Percentiles rank a stretch among this genome's conserved stretches.
phyloP scores from a whole-genome alignment of 2,797 vertebrate genomes.

The Craterocephalus amniculus region DNA sequence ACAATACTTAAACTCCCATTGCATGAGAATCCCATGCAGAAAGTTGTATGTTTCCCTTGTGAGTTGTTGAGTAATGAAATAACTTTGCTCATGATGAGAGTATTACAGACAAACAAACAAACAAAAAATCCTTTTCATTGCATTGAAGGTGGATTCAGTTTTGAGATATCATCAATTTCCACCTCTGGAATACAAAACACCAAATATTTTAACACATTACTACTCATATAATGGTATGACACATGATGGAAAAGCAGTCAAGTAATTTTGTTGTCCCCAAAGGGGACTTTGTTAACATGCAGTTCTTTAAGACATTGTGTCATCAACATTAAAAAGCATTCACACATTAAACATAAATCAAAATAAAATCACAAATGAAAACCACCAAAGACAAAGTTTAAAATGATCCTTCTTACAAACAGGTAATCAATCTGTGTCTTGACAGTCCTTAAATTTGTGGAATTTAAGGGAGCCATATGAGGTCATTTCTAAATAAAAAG shows the following conservation, averaged over 20 bases:
- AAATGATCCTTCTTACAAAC: no score
- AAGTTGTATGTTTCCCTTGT: not conserved
- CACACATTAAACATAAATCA: no score
- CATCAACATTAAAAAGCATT: no score
- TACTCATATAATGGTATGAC: not conserved
- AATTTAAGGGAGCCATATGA: constrained; percentile 24
- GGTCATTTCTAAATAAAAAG: constrained; percentile 37
- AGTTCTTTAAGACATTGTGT: no score
- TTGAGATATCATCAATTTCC: not conserved
- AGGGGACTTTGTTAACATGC: no score
- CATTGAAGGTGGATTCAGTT: not conserved
- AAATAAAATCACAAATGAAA: no score
- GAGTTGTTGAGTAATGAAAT: not conserved
- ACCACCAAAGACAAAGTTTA: no score
- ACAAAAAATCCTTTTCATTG: not conserved
- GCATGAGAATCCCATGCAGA: not conserved
- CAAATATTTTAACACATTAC: not conserved
- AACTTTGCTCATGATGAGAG: not conserved
- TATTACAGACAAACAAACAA: not conserved
- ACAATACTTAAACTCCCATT: not conserved
- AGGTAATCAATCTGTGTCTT: constrained; percentile 43
- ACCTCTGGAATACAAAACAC: not conserved
- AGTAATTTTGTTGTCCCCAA: no score
- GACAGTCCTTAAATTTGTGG: constrained; percentile 5
- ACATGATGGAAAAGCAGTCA: not conserved